Percentiles rank a stretch among this genome's conserved stretches.
These are phyloP conservation scores for Piscicola geometra DNA, from an alignment of 2,888 invertebrate genomes.

Conservation along the genomic window DNA sequence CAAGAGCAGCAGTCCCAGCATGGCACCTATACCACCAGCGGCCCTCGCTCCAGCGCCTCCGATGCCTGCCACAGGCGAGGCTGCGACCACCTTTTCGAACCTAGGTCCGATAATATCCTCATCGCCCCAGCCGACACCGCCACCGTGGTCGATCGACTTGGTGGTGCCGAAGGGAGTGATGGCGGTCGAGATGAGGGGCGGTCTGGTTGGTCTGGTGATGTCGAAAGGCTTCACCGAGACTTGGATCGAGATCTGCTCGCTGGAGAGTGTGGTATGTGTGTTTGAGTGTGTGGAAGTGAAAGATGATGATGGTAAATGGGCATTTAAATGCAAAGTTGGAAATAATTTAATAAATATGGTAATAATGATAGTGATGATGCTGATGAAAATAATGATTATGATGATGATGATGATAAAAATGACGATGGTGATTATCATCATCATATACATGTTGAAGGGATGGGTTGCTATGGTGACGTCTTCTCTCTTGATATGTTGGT, in stretches of 20 bases:
- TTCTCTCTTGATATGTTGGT: conserved; percentile 35
- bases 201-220: background rate
- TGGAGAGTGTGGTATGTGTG: background rate
- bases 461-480: conserved; percentile 45
- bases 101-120: conserved; percentile 40
- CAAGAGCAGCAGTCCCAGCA: conserved; percentile 43
- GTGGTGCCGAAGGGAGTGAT: conserved; percentile 7
- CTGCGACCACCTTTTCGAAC: conserved; percentile 25
- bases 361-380: too few relatives aligned
- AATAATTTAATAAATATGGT: too few relatives aligned
- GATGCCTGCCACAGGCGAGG: conserved; percentile 35
- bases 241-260: background rate
- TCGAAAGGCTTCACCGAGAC: conserved; percentile 7
- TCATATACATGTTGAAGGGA: conserved; percentile 43
- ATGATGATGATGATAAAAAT: background rate
- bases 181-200: background rate
- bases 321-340: too few relatives aligned
- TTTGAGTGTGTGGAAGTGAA: background rate
- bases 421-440: background rate
- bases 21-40: conserved; percentile 45
- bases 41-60: conserved; percentile 46
- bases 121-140: conserved; percentile 43
- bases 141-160: conserved; percentile 34
- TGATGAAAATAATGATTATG: background rate
- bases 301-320: background rate